Base-by-base conservation (phyloP, 2,888 invertebrate species). In the Tinea trinotella region DNA sequence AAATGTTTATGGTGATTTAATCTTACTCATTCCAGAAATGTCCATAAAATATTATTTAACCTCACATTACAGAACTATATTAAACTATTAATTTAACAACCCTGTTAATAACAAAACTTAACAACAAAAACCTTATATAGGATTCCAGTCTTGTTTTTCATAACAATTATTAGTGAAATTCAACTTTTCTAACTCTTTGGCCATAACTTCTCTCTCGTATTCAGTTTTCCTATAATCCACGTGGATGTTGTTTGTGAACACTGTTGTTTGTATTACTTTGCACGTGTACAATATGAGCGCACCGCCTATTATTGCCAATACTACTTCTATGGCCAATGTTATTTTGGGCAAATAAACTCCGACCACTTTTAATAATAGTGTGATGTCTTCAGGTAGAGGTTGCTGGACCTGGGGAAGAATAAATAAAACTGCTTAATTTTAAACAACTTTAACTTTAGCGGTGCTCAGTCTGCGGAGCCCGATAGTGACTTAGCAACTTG, bases 331-430 rank as follows among this genome's bases (percentile, higher is more conserved):
- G 12, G 50, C 24, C 7, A 50, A 12, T 24, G 12, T 50, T 24
- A 50, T 50, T 12, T 24, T 50, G 9, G 50, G 50, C 7, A 50
- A 7, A 6, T 50, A 24, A 2, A 50, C 50, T 4, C 22, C 24
- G 2, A 50, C 50, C 3, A 22, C 24, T 13, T 24, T 22, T 12
- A 50, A n/a, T 22, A 24, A 4, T 9, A 20, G 5, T 22, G 7
- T 1, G 1, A 50, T 50, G 13, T 50, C 24, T 4, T 50, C 50
- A 2, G 50, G 50, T 12, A 50, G n/a, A 7, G 50, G 50, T 13
- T 24, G 50, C 13, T 50, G 50, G 10, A 24, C 50, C 50, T 50
- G 13, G 13, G n/a, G n/a, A n/a, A n/a, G n/a, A n/a, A n/a, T n/a
- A n/a, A n/a, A n/a, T n/a, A n/a, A n/a, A n/a, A n/a, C n/a, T n/a